Conservation (phyloP, 2,797 vertebrate species). For the Myiotriccus ornatus region DNA sequence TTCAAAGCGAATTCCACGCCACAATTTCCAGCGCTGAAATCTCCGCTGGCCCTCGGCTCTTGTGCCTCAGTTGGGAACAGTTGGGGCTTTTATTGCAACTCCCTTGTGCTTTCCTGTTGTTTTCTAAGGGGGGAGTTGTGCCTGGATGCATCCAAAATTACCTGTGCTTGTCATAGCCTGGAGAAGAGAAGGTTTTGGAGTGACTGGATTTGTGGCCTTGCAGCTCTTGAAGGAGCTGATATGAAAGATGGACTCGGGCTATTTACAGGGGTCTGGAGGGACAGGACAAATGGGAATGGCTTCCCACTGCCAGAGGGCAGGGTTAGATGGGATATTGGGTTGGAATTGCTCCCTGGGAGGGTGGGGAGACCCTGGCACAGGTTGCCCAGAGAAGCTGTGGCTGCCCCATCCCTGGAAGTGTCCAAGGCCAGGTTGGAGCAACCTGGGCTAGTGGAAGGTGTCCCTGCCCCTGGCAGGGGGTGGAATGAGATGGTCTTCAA, state of each 20-base stretch:
- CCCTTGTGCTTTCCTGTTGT: background rate
- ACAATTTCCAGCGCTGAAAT: background rate
- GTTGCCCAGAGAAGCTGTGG: background rate
- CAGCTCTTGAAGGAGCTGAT: background rate
- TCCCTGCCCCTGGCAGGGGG: background rate
- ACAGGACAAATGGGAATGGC: background rate
- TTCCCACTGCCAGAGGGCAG: background rate
- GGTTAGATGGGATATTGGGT: fast-evolving
- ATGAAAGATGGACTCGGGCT: fast-evolving
- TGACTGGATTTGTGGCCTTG: background rate
- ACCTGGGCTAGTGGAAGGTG: fast-evolving
- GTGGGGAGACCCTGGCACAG: background rate
- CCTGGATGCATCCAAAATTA: background rate
- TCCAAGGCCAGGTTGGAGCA: background rate
- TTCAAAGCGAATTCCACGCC: background rate
- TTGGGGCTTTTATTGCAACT: background rate
- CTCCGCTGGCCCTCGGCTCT: background rate
- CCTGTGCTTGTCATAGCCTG: background rate
- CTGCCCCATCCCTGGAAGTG: background rate
- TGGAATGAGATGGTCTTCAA: background rate
- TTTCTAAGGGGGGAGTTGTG: background rate
- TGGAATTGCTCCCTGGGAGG: background rate
- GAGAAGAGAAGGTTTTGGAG: background rate
- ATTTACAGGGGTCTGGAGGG: too few species aligned
- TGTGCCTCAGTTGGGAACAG: background rate